Base-by-base conservation (phyloP, 2,888 invertebrate species). In the Listrodromus nycthemerus region DNA sequence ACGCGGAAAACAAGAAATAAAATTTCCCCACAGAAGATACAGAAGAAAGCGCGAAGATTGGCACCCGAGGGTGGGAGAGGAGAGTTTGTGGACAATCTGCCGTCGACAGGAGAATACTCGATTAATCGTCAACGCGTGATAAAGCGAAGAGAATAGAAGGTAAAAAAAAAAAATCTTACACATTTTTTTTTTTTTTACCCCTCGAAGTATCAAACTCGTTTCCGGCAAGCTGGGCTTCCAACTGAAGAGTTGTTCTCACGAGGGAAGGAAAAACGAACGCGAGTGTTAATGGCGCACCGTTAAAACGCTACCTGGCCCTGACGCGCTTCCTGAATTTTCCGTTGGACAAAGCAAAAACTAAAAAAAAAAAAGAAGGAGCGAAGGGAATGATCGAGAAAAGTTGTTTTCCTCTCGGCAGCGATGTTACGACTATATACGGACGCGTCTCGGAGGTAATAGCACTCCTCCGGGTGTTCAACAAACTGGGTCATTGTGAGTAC, bases 401-500 rank as follows among this genome's bases (percentile, higher is more conserved):
- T 77, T 73, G 71, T 78, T 82, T 82, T 73, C 50, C 71, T 73
- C 73, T 73, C 58, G 48, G 21, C 24, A 41, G 45, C 55, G 50
- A 24, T 61, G 52, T 70, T 50, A 50, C 24, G 65, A n/a, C 48
- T 81, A 37, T 37, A 37, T 37, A 10, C 37, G 37, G 37, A 33
- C 10, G 52, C 61, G 71, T 66, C 48, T 70, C 37, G 65, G 75
- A 65, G 27, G 71, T 79, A 71, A 65, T 52, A 48, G 48, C 65
- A 63, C 70, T 55, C 37, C 52, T 65, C 65, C n/a, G 65, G 52
- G 66, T 65, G 55, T 71, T 50, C 61, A 67, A 74, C 61, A 74
- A 80, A 80, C 80, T 80, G 67, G 80, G 80, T 74, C 80, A 80
- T 37, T 21, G 33, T 19, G 30, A 73, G 65, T 80, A 73, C 66